A percentile compares a stretch with the other conserved stretches of the same genome.
Evolutionary conservation across 2,888 invertebrate genomes (phyloP).

Genomic region (Argyresthia albistria): DNA sequence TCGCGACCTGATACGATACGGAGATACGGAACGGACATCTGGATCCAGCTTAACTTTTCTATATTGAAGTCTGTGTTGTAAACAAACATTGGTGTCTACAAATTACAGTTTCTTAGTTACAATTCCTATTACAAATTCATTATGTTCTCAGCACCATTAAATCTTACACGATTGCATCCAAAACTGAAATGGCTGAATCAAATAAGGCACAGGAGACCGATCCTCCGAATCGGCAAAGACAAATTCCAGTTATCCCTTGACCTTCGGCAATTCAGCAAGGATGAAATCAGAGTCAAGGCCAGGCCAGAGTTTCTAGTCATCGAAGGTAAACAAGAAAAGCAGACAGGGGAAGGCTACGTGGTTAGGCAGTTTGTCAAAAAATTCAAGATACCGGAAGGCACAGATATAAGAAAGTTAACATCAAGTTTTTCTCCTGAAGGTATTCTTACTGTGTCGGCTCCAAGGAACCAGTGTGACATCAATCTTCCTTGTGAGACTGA

Average conservation of each 20-base stretch:
- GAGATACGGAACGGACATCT: no score
- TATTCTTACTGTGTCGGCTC: constrained; percentile 38
- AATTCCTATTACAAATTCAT: not conserved
- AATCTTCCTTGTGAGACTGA: constrained; percentile 27
- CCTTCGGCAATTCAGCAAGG: constrained; percentile 35
- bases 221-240: constrained; percentile 36
- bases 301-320: constrained; percentile 41
- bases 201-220: constrained; percentile 24
- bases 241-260: constrained; percentile 44
- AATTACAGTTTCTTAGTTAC: not conserved
- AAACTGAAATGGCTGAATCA: not conserved
- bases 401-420: constrained; percentile 3
- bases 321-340: constrained; percentile 53
- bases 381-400: constrained; percentile 35
- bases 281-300: constrained; percentile 49
- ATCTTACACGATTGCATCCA: not conserved
- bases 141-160: not conserved
- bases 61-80: no score
- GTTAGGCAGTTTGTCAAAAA: constrained; percentile 41
- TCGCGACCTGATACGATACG: no score
- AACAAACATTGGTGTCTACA: no score
- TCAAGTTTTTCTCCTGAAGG: constrained; percentile 37
- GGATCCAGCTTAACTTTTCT: no score
- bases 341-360: constrained; percentile 31
- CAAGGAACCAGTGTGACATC: constrained; percentile 23